These are phyloP conservation scores for Tenodera sinensis DNA, from an alignment of 2,888 invertebrate species.

Conservation along the genomic window DNA sequence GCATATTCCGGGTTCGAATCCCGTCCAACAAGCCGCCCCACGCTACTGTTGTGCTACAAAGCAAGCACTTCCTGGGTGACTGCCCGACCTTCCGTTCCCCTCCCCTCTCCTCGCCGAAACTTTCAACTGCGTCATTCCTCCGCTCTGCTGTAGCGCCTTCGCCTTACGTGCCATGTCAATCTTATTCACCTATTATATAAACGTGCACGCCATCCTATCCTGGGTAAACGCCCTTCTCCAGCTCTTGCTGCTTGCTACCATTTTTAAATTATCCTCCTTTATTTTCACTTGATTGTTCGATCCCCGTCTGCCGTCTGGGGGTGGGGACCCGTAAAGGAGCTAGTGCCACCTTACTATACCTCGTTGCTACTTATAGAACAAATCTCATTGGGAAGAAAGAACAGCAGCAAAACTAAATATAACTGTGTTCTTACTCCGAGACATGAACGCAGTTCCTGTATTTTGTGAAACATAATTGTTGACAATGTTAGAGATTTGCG, in stretches of 20 bases:
- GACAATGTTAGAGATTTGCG: too few species aligned
- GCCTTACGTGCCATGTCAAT: neutral
- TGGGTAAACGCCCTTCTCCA: neutral
- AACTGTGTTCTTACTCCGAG: too few species aligned
- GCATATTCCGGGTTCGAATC: conserved; percentile 27
- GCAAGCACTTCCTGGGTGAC: conserved; percentile 32
- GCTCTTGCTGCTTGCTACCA: neutral
- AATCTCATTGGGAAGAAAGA: too few species aligned
- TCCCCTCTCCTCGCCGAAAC: neutral
- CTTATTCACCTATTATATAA: neutral
- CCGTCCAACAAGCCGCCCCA: neutral
- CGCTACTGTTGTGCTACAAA: neutral
- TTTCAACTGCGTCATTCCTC: neutral
- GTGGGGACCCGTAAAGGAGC: too few species aligned
- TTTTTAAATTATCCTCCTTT: neutral
- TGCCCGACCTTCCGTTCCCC: conserved; percentile 30
- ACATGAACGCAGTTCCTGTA: too few species aligned
- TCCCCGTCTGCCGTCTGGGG: too few species aligned
- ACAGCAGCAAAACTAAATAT: too few species aligned
- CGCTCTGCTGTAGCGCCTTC: neutral
- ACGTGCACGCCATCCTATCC: neutral
- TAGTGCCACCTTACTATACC: too few species aligned
- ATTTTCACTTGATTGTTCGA: too few species aligned
- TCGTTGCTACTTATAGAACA: too few species aligned
- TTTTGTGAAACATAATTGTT: too few species aligned